Conservation (phyloP, 2,113 vertebrate genomes). For the Hippocampus zosterae region DNA sequence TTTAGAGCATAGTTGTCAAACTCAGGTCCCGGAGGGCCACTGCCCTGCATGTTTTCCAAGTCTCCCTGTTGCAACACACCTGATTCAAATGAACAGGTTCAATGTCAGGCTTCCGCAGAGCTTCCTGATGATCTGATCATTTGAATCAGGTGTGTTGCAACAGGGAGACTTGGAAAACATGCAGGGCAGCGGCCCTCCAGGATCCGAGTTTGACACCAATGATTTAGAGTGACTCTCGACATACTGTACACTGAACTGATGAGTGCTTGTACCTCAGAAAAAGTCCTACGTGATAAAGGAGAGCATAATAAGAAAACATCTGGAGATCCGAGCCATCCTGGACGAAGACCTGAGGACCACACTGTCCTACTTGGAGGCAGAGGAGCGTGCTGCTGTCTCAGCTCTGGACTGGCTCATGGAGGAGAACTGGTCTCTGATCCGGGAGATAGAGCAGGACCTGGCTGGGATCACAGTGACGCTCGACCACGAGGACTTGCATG, state of each 20-base stretch:
- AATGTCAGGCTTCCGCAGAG: too few relatives aligned
- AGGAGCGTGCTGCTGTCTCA: slow-evolving; percentile 63
- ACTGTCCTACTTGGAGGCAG: slow-evolving; percentile 70
- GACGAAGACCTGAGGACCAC: slow-evolving; percentile 69
- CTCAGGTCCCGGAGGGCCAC: too few relatives aligned
- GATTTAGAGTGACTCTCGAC: not conserved
- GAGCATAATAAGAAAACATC: slow-evolving; percentile 62
- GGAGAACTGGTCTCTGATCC: slow-evolving; percentile 63
- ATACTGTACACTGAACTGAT: slow-evolving; percentile 5
- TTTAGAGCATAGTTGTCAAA: too few relatives aligned
- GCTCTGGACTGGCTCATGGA: slow-evolving; percentile 65
- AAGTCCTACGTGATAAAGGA: slow-evolving; percentile 64
- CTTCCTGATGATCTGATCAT: too few relatives aligned
- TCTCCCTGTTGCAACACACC: too few relatives aligned
- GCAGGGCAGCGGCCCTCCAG: too few relatives aligned
- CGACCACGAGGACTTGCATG: slow-evolving; percentile 35
- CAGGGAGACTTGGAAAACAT: too few relatives aligned
- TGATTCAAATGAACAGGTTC: too few relatives aligned
- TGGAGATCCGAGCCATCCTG: slow-evolving; percentile 67
- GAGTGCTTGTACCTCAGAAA: slow-evolving; percentile 53
- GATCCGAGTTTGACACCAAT: too few relatives aligned
- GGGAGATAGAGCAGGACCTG: slow-evolving; percentile 69
- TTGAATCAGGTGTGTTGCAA: too few relatives aligned
- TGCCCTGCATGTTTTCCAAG: too few relatives aligned
- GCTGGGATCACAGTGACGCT: slow-evolving; percentile 45